Evolutionary conservation across 2,113 vertebrate species (phyloP).

Genomic region (Pungitius pungitius): DNA sequence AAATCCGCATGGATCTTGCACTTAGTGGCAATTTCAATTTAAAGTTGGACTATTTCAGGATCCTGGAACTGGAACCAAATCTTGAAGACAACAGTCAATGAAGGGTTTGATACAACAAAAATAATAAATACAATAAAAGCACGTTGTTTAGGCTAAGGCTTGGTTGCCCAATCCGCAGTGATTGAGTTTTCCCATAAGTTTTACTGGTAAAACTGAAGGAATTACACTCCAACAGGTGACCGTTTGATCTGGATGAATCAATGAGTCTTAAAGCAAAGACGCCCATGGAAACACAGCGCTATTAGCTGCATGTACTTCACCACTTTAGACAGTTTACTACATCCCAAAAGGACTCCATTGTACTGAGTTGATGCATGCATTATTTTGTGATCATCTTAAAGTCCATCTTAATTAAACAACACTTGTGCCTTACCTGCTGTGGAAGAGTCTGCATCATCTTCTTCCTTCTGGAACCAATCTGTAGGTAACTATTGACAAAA

Average conservation of each 20-base stretch:
- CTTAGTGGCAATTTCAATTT: slow-evolving; percentile 33
- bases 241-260: not conserved
- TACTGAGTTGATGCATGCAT: not conserved
- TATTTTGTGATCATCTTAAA: not conserved
- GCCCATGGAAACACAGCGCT: not conserved
- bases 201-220: not conserved
- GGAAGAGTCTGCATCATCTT: slow-evolving; percentile 81
- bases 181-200: no score
- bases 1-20: slow-evolving; percentile 42
- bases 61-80: slow-evolving; percentile 8
- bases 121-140: not conserved
- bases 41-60: slow-evolving; percentile 2
- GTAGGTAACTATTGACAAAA: slow-evolving; percentile 85
- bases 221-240: not conserved
- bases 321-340: not conserved
- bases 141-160: no score
- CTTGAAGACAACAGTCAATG: not conserved
- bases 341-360: not conserved
- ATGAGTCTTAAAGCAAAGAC: not conserved
- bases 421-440: slow-evolving; percentile 77
- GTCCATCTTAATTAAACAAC: not conserved
- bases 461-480: slow-evolving; percentile 90
- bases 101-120: not conserved
- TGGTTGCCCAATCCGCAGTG: not conserved
- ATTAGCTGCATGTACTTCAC: not conserved